Evolutionary conservation across 1,140 invertebrate species (phyloP).

Genomic region (Druon quercuslanigerum): DNA sequence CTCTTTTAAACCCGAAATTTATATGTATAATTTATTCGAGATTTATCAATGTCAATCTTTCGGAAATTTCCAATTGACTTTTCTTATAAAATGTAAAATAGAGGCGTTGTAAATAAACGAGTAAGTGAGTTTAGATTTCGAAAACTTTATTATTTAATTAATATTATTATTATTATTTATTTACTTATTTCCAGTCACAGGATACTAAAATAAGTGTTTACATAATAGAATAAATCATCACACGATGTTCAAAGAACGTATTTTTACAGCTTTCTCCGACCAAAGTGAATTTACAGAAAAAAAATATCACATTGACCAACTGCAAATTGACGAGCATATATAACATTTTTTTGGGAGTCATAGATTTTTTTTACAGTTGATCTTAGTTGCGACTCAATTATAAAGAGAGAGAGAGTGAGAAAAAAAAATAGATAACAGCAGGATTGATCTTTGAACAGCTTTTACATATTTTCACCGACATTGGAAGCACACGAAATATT

Average conservation of each 20-base stretch:
- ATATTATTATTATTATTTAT: neutral
- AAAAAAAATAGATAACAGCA: slow-evolving; percentile 40
- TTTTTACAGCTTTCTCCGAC: slow-evolving; percentile 36
- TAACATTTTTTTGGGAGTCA: slow-evolving; percentile 39
- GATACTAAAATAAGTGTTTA: slow-evolving; percentile 64
- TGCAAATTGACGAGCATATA: slow-evolving; percentile 35
- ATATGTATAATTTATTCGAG: too few species aligned
- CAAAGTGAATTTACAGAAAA: slow-evolving; percentile 37
- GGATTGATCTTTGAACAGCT: neutral
- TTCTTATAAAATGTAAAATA: slow-evolving; percentile 12
- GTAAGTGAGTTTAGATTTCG: neutral
- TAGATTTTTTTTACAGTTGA: slow-evolving; percentile 39
- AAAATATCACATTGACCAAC: slow-evolving; percentile 31
- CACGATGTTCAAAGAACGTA: slow-evolving; percentile 56
- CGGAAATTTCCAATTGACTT: neutral
- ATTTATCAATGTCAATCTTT: neutral
- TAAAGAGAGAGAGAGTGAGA: too few species aligned
- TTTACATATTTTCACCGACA: slow-evolving; percentile 35
- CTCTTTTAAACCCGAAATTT: neutral
- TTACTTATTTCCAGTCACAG: slow-evolving; percentile 52
- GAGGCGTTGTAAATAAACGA: slow-evolving; percentile 15
- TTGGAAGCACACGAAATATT: slow-evolving; percentile 67
- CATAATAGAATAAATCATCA: slow-evolving; percentile 50
- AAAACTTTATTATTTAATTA: slow-evolving; percentile 11
- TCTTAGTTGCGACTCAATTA: slow-evolving; percentile 40